Evolutionary conservation across 1,140 invertebrate species (phyloP).

Genomic region (Melitaea cinxia): DNA sequence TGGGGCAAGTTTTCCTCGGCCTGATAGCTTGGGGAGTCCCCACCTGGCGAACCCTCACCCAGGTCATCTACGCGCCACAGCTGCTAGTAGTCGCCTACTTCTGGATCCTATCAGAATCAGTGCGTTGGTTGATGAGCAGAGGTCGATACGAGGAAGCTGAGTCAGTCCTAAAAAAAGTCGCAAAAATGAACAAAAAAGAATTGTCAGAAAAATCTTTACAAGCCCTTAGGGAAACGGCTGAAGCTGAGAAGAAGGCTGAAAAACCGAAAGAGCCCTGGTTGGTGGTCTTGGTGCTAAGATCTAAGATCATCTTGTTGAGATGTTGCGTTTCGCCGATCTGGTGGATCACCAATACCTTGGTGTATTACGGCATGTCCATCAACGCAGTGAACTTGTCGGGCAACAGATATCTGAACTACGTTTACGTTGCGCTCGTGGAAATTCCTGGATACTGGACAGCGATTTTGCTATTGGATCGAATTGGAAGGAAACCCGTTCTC

Average conservation of each 20-base stretch:
- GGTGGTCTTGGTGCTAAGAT: conserved; percentile 81
- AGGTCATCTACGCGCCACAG: conserved; percentile 86
- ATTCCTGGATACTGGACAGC: conserved; percentile 86
- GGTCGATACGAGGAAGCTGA: conserved; percentile 83
- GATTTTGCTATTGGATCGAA: conserved; percentile 56
- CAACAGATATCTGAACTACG: conserved; percentile 86
- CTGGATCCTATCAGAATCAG: conserved; percentile 85
- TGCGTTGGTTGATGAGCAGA: conserved; percentile 90
- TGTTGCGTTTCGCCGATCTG: conserved; percentile 86
- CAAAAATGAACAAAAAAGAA: conserved; percentile 85
- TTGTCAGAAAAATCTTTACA: conserved; percentile 83
- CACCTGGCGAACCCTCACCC: conserved; percentile 88
- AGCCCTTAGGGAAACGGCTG: conserved; percentile 57
- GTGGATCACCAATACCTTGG: conserved; percentile 88
- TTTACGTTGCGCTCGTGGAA: conserved; percentile 86
- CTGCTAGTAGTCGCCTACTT: conserved; percentile 85
- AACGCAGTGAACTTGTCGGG: conserved; percentile 90
- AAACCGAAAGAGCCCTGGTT: conserved; percentile 69
- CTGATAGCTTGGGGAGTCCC: conserved; percentile 86
- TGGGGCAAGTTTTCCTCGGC: conserved; percentile 87
- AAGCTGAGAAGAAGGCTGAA: conserved; percentile 52
- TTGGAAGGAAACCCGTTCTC: conserved; percentile 66
- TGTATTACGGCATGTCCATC: conserved; percentile 92
- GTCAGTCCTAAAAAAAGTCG: conserved; percentile 83
- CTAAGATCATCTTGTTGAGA: conserved; percentile 83